phyloP scores from a whole-genome alignment of 30 jellyfish, hydroid and myxozoan genomes.

The Aurelia sp. region DNA sequence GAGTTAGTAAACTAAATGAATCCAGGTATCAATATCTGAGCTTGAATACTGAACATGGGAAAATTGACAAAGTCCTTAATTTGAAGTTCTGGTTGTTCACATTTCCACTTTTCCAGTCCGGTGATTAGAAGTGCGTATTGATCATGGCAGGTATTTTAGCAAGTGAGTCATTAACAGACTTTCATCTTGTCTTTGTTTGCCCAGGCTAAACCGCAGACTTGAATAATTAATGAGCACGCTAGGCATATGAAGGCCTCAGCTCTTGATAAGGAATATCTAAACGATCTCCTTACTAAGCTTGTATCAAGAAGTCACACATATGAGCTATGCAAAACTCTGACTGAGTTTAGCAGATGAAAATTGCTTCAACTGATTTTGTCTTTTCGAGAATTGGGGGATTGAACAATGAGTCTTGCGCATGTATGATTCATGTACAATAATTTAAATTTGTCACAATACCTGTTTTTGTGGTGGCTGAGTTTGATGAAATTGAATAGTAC shows the following conservation, averaged over 20 bases:
- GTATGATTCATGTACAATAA: not conserved
- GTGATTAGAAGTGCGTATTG: not conserved
- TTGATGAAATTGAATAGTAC: conserved; percentile 34
- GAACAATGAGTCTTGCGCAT: too few species aligned
- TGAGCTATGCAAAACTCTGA: too few species aligned
- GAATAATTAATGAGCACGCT: conserved; percentile 31
- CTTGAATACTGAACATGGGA: too few species aligned
- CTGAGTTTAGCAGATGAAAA: too few species aligned
- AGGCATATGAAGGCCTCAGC: conserved; percentile 15
- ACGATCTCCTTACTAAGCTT: too few species aligned
- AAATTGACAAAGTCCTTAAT: too few species aligned
- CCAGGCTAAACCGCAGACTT: conserved; percentile 25
- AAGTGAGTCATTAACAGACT: conserved; percentile 50
- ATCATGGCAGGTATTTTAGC: conserved; percentile 52
- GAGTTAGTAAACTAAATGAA: too few species aligned
- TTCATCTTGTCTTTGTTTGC: conserved; percentile 41
- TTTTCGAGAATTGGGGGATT: too few species aligned
- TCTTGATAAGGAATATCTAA: conserved; percentile 14
- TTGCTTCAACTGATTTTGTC: too few species aligned
- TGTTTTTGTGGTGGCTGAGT: conserved; percentile 39
- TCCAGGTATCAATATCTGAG: too few species aligned
- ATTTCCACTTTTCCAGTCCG: not conserved
- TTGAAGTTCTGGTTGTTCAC: too few species aligned
- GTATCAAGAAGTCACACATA: too few species aligned
- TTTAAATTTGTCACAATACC: conserved; percentile 16